Evolutionary conservation across 2,113 vertebrate species (phyloP).

Genomic region (Scortum barcoo): DNA sequence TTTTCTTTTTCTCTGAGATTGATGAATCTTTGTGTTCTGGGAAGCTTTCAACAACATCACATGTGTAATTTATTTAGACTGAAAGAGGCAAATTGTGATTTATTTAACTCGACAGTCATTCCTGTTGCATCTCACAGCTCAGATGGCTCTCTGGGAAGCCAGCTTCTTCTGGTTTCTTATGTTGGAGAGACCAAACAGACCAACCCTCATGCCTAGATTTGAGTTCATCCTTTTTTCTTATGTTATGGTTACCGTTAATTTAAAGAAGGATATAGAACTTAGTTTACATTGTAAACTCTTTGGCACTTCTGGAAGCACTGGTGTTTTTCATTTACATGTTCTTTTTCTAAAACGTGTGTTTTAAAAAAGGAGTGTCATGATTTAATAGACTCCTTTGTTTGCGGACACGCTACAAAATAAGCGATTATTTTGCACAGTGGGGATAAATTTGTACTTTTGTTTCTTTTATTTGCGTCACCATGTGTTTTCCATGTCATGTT

Average conservation of each 20-base stretch:
- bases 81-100: conserved; percentile 28
- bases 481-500: conserved; percentile 7
- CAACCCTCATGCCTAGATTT: not conserved
- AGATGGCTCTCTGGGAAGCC: conserved; percentile 1
- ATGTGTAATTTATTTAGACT: not conserved
- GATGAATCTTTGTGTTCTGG: not conserved
- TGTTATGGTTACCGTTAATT: not conserved
- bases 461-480: conserved; percentile 2
- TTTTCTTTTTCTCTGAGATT: not conserved
- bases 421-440: conserved; percentile 68
- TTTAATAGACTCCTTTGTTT: conserved; percentile 10
- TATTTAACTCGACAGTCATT: not conserved
- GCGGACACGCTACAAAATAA: conserved; percentile 36
- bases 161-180: conserved; percentile 2
- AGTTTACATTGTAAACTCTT: conserved; percentile 43
- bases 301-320: conserved; percentile 31
- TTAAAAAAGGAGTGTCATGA: conserved; percentile 1
- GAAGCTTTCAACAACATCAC: not conserved
- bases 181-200: conserved; percentile 41
- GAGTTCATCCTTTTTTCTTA: not conserved
- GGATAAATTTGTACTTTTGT: conserved; percentile 14
- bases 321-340: conserved; percentile 13
- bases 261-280: not conserved
- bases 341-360: not conserved
- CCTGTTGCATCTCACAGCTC: conserved; percentile 7